Conservation (phyloP, 2,797 vertebrate genomes). For the Arrhamphus sclerolepis region DNA sequence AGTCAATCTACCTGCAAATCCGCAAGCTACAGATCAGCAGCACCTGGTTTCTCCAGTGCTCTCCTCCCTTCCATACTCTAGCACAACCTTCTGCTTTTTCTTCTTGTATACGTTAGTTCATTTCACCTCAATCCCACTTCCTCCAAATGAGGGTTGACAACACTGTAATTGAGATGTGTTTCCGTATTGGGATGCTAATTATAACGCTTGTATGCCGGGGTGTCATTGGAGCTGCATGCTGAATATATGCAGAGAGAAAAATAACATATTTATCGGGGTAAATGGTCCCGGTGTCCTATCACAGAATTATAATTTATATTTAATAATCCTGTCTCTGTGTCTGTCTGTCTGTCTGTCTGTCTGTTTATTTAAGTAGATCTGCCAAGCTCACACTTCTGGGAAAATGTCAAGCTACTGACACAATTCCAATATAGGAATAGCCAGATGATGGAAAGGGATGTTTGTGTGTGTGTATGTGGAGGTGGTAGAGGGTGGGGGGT, state of each 20-base stretch:
- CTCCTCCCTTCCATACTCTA: constrained; percentile 3
- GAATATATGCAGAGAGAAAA: constrained; percentile 61
- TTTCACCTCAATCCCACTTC: constrained; percentile 59
- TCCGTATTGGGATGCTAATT: constrained; percentile 72
- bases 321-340: constrained; percentile 67
- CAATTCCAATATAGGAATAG: constrained; percentile 17
- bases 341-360: constrained; percentile 53
- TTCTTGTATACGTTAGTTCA: constrained; percentile 53
- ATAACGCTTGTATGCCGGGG: constrained; percentile 48
- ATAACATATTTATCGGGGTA: constrained; percentile 74
- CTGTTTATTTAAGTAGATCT: constrained; percentile 45
- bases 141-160: constrained; percentile 70
- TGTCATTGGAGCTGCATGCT: constrained; percentile 45
- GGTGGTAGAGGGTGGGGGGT: neutral
- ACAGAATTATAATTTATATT: constrained; percentile 73
- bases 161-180: constrained; percentile 80
- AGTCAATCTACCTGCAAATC: constrained; percentile 26
- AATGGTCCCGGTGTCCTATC: constrained; percentile 75
- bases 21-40: constrained; percentile 12
- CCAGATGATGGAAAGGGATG: constrained; percentile 21
- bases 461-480: neutral
- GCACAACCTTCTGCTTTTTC: constrained; percentile 48
- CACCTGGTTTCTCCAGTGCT: neutral
- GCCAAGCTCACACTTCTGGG: constrained; percentile 40
- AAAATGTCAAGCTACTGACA: constrained; percentile 56